Evolutionary conservation across 2,888 invertebrate species (phyloP).

Genomic region (Creontiades dilutus): DNA sequence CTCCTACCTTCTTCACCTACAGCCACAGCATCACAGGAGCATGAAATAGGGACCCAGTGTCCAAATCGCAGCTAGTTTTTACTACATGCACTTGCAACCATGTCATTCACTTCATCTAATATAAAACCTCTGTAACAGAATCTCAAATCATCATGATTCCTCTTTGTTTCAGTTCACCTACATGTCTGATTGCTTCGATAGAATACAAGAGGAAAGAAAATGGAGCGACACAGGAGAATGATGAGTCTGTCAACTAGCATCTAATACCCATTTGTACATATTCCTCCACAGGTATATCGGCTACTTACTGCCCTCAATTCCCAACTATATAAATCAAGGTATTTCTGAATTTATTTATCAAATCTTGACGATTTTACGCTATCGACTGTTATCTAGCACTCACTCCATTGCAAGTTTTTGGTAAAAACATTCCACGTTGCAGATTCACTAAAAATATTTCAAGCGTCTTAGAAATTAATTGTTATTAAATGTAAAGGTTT

Average conservation of each 20-base stretch:
- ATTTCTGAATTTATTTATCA: constrained; percentile 43
- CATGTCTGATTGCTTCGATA: constrained; percentile 96
- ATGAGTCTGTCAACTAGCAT: constrained; percentile 75
- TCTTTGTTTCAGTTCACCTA: constrained; percentile 86
- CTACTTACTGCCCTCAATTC: neutral
- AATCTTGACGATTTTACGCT: constrained; percentile 44
- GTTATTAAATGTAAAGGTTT: too few species aligned
- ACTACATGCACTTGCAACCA: too few species aligned
- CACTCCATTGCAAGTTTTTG: neutral
- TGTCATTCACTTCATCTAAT: too few species aligned
- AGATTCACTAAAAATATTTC: constrained; percentile 10
- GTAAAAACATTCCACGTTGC: constrained; percentile 51
- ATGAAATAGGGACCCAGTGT: too few species aligned
- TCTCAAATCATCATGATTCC: too few species aligned
- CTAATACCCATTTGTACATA: constrained; percentile 9
- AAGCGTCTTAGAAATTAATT: neutral
- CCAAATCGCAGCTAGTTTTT: too few species aligned
- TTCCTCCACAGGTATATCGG: neutral
- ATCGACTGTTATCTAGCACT: constrained; percentile 42
- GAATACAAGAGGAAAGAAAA: constrained; percentile 94
- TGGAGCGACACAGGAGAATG: constrained; percentile 91
- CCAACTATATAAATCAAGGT: constrained; percentile 5
- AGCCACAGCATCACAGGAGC: too few species aligned
- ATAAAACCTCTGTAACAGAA: too few species aligned
- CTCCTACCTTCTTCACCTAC: too few species aligned